A percentile compares a stretch with the other conserved stretches of the same genome.
These are phyloP conservation scores for Meles meles DNA, from an alignment of 2,113 vertebrate species.

Conservation along the genomic window DNA sequence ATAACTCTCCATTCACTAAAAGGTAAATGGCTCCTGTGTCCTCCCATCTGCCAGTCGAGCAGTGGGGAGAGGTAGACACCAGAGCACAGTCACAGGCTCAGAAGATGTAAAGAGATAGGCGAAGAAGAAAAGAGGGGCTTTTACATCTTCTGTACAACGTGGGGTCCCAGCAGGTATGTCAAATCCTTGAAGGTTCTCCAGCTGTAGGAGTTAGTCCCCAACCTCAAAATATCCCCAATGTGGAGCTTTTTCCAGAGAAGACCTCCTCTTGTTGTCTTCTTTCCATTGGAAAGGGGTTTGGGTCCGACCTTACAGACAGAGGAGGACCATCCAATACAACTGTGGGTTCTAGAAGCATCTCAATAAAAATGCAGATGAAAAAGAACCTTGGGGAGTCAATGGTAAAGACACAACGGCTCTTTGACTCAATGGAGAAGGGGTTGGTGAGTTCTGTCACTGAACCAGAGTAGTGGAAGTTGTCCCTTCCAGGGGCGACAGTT, in stretches of 20 bases:
- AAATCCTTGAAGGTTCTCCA: background rate
- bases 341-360: background rate
- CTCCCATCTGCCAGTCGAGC: background rate
- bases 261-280: background rate
- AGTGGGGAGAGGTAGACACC: background rate
- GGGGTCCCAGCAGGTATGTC: background rate
- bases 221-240: background rate
- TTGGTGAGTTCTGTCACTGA: background rate
- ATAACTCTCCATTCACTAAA: background rate
- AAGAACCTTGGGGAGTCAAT: background rate
- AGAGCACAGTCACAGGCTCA: background rate
- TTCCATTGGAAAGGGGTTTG: background rate
- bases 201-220: background rate
- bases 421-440: background rate
- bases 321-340: background rate
- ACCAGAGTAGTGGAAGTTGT: background rate
- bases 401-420: background rate
- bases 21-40: background rate
- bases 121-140: background rate
- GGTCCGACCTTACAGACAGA: background rate
- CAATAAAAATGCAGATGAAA: background rate
- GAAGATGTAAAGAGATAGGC: accelerated
- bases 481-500: background rate
- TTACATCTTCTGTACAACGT: background rate
- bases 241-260: background rate